Evolutionary conservation across 2,888 invertebrate species (phyloP), one percentile per base, ranked within the genome.

Genomic region (Tipula confusa): DNA sequence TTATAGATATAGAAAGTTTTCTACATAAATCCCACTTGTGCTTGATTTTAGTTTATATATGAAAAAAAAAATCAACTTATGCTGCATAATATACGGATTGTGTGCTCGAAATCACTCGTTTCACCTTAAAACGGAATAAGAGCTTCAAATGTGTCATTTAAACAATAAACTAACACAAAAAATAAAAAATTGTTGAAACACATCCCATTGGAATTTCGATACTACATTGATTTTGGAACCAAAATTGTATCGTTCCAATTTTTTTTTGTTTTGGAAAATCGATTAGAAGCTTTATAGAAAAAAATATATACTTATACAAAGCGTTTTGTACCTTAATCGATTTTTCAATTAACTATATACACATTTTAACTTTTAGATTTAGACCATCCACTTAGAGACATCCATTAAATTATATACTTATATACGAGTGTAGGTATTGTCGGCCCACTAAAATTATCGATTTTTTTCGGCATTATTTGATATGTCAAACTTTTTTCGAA

Each of bases 1-100:
- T 64, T 64, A 24, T 9, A 9, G 4, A 9, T 24, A 11, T 33
- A 9, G 33, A 64, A 64, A 64, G 13, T 64, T 24, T 64, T 64
- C 9, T 64, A 9, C 5, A 24, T 64, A 64, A 64, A 64, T 64
- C 64, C 64, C 64, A 64, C 64, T 64, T 64, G 64, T 64, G 24
- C 64, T 64, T 64, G 64, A 64, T 64, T 64, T 64, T 64, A 64
- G 64, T 24, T 64, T 64, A 9, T 64, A 64, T 64, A 64, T 64
- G n/a, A n/a, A n/a, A n/a, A n/a, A n/a, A n/a, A n/a, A 64, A 24
- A 18, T 64, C 24, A 24, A 64, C 64, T 64, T 64, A 64, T 64
- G 64, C 64, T 64, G 24, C 7, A 64, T 64, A 9, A 24, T 64
- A 9, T 64, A 24, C 24, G 11, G 64, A 64, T 43, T 43, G 13